Evolutionary conservation across 2,888 invertebrate species (phyloP), one percentile per base, ranked within the genome.

Genomic region (Pimpla rufipes): DNA sequence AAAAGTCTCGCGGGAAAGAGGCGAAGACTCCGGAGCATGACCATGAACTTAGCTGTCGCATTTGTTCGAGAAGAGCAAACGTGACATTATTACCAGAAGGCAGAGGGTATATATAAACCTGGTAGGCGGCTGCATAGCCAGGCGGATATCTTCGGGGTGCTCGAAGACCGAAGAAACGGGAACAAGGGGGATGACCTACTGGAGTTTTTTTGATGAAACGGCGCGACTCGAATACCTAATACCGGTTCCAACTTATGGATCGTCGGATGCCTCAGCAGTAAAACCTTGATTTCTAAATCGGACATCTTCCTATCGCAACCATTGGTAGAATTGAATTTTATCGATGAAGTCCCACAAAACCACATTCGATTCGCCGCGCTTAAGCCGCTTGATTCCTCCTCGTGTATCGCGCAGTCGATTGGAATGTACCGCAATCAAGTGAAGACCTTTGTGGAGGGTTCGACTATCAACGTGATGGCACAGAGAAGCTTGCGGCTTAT

Each of bases 341-440:
- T 4, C 35, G 57, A n/a, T 8, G 13, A 16, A 52, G 35, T n/a
- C 35, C 3, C 7, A 6, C 57, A 29, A n/a, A 59, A 16, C 5
- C 6, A 13, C 35, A 45, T 45, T 47, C 29, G 47, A 16, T 47
- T 67, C 10, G 29, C 29, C 47, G 47, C 29, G 29, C 16, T 79
- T 11, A 7, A 68, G 35, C 35, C n/a, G 18, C 37, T 16, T 21
- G 62, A 66, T 50, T 57, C 42, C 21, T 76, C 50, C 11, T 74
- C 66, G 57, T 47, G 64, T 66, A 45, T 45, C 76, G 40, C 21
- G 47, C 70, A 64, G 64, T 76, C 66, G 21, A 71, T 66, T 40
- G 57, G 70, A 76, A 81, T 66, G n/a, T 40, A 29, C 62, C 8
- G 70, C 76, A 76, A 77, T 77, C 76, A n/a, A 71, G 71, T 29